Base-by-base conservation (phyloP, 2,888 invertebrate genomes). In the Drosophila seclusa region DNA sequence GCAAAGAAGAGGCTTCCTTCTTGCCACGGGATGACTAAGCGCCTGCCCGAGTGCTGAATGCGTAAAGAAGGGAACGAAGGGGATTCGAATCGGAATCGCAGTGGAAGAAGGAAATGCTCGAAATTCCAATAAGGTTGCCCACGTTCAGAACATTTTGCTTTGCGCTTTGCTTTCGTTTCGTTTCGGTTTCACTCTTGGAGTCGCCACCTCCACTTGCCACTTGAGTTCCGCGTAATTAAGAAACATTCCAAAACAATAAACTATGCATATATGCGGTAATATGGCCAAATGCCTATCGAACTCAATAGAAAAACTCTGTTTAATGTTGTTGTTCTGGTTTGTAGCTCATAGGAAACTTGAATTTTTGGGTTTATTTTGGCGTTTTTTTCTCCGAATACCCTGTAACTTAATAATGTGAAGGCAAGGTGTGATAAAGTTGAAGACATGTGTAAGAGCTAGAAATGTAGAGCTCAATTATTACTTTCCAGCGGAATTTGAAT, bases 161-260 rank as follows among this genome's bases (percentile, higher is more conserved):
- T 78, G 64, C 38, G 66, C 59, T 74, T 58, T 58, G 57, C 40
- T 54, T 63, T 74, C 52, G n/a, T 11, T 63, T 74, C 52, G 50
- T 3, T 63, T 24, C 27, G 27, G 11, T 57, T 32, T 36, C 38
- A 48, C 45, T 52, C 24, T 21, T 53, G 60, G 55, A 60, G 50
- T 65, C 32, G 34, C 36, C 40, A 55, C 61, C 58, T 68, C 74
- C 70, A 77, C 59, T 53, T 73, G 68, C 87, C 87, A 87, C 86
- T 87, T 83, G 89, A 87, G 82, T 89, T 87, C 89, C 83, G 89
- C 79, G 85, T 81, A 89, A 87, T 87, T 87, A 87, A 83, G 84
- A 87, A 87, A 81, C 84, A 87, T 86, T 85, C 80, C 86, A 68
- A 88, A 87, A 87, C 80, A 81, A 86, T 89, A 89, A 86, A 82